Evolutionary conservation across 2,113 vertebrate species (phyloP).

Genomic region (Noturus placidus): DNA sequence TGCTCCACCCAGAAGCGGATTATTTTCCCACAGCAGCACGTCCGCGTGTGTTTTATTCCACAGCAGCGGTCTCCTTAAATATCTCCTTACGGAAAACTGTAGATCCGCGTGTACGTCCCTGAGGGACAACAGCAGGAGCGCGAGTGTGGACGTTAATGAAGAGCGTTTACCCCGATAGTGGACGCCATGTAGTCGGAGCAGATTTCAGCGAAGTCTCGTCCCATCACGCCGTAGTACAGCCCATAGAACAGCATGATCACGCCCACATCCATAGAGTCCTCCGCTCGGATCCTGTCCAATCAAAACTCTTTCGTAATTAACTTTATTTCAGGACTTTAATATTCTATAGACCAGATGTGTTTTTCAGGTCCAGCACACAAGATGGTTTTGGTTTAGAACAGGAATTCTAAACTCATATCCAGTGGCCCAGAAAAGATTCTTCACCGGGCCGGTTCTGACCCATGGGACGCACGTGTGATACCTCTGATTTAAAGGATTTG

Average conservation of each 20-base stretch:
- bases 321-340: too few species aligned
- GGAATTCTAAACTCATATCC: background rate
- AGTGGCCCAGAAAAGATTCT: background rate
- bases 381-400: background rate
- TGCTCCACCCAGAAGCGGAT: background rate
- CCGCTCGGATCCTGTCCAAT: constrained; percentile 66
- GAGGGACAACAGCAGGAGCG: background rate
- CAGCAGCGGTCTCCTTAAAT: background rate
- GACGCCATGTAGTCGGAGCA: constrained; percentile 76
- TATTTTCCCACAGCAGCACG: background rate
- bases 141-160: background rate
- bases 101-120: too few species aligned
- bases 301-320: background rate
- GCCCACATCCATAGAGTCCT: constrained; percentile 72
- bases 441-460: background rate
- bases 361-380: background rate
- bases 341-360: background rate
- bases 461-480: background rate
- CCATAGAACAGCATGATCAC: constrained; percentile 73
- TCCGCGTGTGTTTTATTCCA: background rate
- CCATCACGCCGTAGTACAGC: constrained; percentile 70
- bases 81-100: too few species aligned
- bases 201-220: constrained; percentile 73
- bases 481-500: background rate
- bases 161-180: constrained; percentile 51